Percentiles rank a stretch among this genome's conserved stretches.
phyloP scores from a whole-genome alignment of 2,888 invertebrate species.

The Caenorhabditis japonica region DNA sequence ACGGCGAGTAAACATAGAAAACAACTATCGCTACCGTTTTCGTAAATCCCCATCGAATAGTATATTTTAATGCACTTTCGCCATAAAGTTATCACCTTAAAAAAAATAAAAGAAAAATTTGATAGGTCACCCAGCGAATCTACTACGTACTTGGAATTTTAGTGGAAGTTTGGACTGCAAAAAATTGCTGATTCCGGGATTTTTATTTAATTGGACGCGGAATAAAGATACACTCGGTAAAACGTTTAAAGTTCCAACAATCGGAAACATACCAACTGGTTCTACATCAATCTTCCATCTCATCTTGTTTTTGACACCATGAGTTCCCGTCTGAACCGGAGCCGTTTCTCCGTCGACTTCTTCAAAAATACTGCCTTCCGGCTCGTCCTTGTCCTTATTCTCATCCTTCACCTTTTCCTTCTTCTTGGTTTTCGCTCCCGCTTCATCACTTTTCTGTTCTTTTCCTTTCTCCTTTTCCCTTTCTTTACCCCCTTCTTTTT shows the following conservation, averaged over 20 bases:
- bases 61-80: too few species aligned
- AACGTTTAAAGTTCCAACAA: too few species aligned
- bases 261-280: slow-evolving; percentile 2
- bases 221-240: too few species aligned
- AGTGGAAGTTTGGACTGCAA: too few species aligned
- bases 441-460: not conserved
- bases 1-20: too few species aligned
- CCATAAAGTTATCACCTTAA: too few species aligned
- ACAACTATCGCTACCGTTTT: too few species aligned
- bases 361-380: slow-evolving; percentile 7
- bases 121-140: not conserved
- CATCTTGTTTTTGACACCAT: slow-evolving; percentile 1
- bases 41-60: too few species aligned
- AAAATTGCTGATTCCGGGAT: too few species aligned
- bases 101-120: not conserved
- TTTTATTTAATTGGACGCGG: too few species aligned
- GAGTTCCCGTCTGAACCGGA: slow-evolving; percentile 5
- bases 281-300: slow-evolving; percentile 16
- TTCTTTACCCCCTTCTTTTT: too few species aligned
- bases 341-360: slow-evolving; percentile 5
- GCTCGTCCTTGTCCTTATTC: slow-evolving; percentile 4
- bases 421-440: slow-evolving; percentile 1
- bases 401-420: slow-evolving; percentile 1
- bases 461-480: not conserved
- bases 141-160: too few species aligned